Evolutionary conservation across 2,797 vertebrate genomes (phyloP).

Genomic region (Sebastes taczanowskii): DNA sequence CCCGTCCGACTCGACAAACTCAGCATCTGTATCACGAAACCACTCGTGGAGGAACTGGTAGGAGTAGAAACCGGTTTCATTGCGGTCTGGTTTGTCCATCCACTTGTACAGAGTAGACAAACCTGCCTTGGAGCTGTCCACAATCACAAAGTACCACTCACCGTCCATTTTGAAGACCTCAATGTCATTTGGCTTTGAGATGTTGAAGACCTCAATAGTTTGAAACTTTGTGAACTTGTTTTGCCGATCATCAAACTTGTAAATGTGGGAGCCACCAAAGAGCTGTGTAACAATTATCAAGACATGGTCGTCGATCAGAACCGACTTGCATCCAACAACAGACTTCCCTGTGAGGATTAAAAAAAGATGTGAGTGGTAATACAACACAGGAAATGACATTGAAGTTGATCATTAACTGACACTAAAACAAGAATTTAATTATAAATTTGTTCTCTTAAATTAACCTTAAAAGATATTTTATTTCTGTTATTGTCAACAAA

Average conservation of each 20-base stretch:
- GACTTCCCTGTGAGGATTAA: slow-evolving; percentile 87
- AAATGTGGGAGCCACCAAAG: slow-evolving; percentile 95
- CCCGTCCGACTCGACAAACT: slow-evolving; percentile 90
- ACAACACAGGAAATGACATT: not conserved
- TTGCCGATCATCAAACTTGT: slow-evolving; percentile 93
- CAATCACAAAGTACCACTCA: slow-evolving; percentile 93
- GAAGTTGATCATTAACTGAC: not conserved
- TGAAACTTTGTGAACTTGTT: slow-evolving; percentile 97
- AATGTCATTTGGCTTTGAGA: slow-evolving; percentile 98
- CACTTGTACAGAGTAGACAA: slow-evolving; percentile 96
- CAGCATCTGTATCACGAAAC: slow-evolving; percentile 95
- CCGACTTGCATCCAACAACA: slow-evolving; percentile 94
- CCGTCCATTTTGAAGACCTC: slow-evolving; percentile 93
- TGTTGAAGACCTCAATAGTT: slow-evolving; percentile 93
- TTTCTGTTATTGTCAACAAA: not conserved
- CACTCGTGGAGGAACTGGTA: slow-evolving; percentile 97
- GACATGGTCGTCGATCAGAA: slow-evolving; percentile 91
- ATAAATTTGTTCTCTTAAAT: not conserved
- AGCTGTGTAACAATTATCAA: slow-evolving; percentile 97
- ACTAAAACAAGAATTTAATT: not conserved
- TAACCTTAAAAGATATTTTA: not conserved
- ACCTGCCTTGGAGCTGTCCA: slow-evolving; percentile 97
- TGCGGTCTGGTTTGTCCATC: slow-evolving; percentile 78
- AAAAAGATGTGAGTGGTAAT: not conserved
- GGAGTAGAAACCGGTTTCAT: slow-evolving; percentile 93